Evolutionary conservation across 64 coral and sea anemone species (phyloP).

Genomic region (Catalaphyllia jardinei): DNA sequence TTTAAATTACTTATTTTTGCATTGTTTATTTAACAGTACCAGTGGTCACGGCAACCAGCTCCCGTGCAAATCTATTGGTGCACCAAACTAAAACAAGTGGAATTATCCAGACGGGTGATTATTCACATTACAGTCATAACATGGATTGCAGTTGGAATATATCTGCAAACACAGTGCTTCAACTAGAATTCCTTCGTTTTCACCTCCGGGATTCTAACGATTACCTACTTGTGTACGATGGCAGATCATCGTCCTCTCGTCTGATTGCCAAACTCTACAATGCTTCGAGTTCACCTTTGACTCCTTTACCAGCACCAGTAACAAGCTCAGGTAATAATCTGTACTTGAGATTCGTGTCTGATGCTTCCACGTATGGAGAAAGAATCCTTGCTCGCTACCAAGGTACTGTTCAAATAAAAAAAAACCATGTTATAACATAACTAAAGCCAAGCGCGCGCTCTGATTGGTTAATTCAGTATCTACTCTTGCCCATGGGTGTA

Average conservation of each 20-base stretch:
- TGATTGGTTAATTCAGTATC: no score
- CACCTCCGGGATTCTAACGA: background rate
- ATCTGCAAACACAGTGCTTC: slow-evolving; percentile 11
- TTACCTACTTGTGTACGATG: slow-evolving; percentile 26
- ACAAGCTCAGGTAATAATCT: slow-evolving; percentile 16
- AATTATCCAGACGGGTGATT: background rate
- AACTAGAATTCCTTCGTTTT: slow-evolving; percentile 19
- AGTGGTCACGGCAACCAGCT: background rate
- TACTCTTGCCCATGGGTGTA: no score
- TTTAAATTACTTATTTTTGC: no score
- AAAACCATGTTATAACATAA: no score
- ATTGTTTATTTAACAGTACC: background rate
- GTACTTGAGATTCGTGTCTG: background rate
- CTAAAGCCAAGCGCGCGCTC: no score
- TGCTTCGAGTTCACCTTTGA: background rate
- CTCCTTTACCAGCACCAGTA: background rate
- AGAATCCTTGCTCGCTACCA: background rate
- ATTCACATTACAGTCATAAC: background rate
- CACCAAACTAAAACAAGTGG: background rate
- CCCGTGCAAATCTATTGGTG: background rate
- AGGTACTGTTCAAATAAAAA: background rate
- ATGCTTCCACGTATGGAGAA: background rate
- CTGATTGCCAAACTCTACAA: slow-evolving; percentile 2
- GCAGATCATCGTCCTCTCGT: slow-evolving; percentile 5
- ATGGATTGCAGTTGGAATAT: slow-evolving; percentile 45